phyloP scores from a whole-genome alignment of 1,140 invertebrate genomes.

The Delia radicum region DNA sequence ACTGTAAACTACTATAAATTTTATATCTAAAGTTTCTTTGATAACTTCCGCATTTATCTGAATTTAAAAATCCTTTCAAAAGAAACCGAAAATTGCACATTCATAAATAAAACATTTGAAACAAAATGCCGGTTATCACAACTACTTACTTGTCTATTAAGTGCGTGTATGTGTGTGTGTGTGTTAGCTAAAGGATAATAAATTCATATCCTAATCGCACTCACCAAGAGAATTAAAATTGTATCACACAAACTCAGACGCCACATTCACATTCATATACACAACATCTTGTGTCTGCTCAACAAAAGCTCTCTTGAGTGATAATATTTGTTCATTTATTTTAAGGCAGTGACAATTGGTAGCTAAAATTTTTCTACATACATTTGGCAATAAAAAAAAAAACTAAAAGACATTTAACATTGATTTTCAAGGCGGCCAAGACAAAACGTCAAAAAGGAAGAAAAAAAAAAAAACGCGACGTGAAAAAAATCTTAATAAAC shows the following conservation, averaged over 20 bases:
- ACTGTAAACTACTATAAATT: too few relatives aligned
- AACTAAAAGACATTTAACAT: constrained; percentile 20
- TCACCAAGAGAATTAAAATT: too few relatives aligned
- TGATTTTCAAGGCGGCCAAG: constrained; percentile 28
- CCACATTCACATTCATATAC: too few relatives aligned
- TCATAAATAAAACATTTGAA: not conserved
- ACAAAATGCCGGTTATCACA: not conserved
- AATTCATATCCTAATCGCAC: too few relatives aligned
- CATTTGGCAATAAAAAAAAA: constrained; percentile 20
- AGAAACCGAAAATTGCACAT: too few relatives aligned
- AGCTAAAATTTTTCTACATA: not conserved
- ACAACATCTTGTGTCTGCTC: too few relatives aligned
- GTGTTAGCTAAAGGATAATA: not conserved
- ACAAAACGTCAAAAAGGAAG: constrained; percentile 3
- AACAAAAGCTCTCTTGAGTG: not conserved
- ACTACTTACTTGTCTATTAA: not conserved
- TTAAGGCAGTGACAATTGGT: not conserved
- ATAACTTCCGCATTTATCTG: not conserved
- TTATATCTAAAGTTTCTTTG: not conserved
- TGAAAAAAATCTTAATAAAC: not conserved
- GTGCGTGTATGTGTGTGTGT: not conserved
- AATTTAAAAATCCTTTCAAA: too few relatives aligned
- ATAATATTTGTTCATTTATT: too few relatives aligned
- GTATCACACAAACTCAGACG: too few relatives aligned
- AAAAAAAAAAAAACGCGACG: not conserved